Evolutionary conservation across 2,888 invertebrate genomes (phyloP).

Genomic region (Idaea dimidiata): DNA sequence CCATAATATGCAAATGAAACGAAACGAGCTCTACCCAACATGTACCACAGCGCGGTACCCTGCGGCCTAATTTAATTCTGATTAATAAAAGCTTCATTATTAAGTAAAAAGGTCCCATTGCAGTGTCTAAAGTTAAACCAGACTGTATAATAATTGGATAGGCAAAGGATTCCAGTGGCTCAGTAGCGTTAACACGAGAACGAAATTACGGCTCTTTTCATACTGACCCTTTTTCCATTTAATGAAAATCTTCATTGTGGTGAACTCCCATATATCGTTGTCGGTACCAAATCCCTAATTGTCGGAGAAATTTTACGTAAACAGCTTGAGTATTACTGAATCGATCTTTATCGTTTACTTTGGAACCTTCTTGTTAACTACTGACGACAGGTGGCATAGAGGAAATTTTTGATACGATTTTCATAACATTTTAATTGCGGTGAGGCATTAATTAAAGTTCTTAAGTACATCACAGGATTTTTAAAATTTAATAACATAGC

Average conservation of each 20-base stretch:
- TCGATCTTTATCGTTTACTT: neutral
- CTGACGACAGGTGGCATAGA: neutral
- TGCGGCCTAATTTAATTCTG: neutral
- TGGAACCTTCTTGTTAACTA: neutral
- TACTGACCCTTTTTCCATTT: constrained; percentile 47
- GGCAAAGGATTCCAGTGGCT: constrained; percentile 51
- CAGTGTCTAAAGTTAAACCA: constrained; percentile 2
- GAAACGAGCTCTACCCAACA: neutral
- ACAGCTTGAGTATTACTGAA: neutral
- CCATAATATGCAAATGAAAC: neutral
- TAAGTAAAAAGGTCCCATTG: neutral
- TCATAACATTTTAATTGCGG: neutral
- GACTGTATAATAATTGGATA: constrained; percentile 49
- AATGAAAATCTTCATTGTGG: constrained; percentile 56
- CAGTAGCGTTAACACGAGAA: constrained; percentile 52
- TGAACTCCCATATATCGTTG: constrained; percentile 38
- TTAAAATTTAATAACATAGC: neutral
- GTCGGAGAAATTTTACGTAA: constrained; percentile 16
- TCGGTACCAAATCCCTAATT: constrained; percentile 40
- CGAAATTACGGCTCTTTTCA: constrained; percentile 60
- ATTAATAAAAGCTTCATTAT: neutral
- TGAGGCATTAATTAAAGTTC: neutral
- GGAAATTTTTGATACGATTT: neutral
- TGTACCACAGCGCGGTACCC: neutral
- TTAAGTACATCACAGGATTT: neutral